Base-by-base conservation (phyloP, 2,888 invertebrate species). In the Cistogaster globosa region DNA sequence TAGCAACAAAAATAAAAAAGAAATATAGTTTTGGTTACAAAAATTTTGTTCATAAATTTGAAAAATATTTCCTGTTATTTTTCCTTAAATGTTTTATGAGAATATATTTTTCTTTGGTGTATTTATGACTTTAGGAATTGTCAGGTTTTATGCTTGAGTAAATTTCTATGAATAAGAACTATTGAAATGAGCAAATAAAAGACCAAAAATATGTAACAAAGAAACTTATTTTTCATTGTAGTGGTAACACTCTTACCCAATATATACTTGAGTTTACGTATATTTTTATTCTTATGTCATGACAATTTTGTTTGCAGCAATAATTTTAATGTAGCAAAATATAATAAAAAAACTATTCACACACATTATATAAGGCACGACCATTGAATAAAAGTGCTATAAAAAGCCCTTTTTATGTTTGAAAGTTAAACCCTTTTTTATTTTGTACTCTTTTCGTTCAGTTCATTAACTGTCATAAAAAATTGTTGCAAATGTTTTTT, bases 131-230 rank as follows among this genome's bases (percentile, higher is more conserved):
- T 83, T 57, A 53, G 69, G 63, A 82, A 69, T 58, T 55, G 74
- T 71, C 80, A 69, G 82, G 77, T 85, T 81, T 85, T 74, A 85
- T 74, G 77, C 78, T 58, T 82, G 82, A 78, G 58, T 78, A 69
- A 81, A 77, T 78, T 81, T 62, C 71, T 74, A 62, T 11, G 38
- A 51, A 62, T 45, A 18, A 38, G 60, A 60, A 58, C 20, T 48
- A 53, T 65, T 75, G 45, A 63, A 58, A 80, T 48, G 9, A 18
- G 55, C 18, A 11, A 45, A 57, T 57, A 42, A 57, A 55, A 14
- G n/a, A 14, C 45, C 14, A 55, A 57, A 36, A 8, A 42, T 16
- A 18, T 53, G n/a, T 32, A 36, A 63, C 42, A 62, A 62, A 18
- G 22, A 9, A 36, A 58, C 0, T 62, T 36, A 48, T 20, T 80